Percentiles rank a stretch among this genome's conserved stretches.
These are phyloP conservation scores for Leiothrix lutea DNA, from an alignment of 2,113 vertebrate species.

Conservation along the genomic window DNA sequence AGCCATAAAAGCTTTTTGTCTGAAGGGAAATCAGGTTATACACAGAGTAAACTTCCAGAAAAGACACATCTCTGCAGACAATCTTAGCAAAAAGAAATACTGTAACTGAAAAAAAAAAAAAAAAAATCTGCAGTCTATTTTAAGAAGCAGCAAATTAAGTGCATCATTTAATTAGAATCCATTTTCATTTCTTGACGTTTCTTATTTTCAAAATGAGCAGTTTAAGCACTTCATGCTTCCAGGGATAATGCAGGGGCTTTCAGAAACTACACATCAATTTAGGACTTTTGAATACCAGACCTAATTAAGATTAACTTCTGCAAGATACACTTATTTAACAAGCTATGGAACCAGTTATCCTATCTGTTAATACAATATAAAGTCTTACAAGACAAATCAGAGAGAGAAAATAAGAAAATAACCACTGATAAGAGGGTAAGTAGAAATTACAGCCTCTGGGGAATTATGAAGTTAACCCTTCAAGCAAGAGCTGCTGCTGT, in stretches of 20 bases:
- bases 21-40: background rate
- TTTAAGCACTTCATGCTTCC: background rate
- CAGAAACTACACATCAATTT: background rate
- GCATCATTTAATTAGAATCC: background rate
- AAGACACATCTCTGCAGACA: background rate
- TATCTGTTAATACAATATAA: background rate
- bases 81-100: background rate
- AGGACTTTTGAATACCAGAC: background rate
- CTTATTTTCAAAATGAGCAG: background rate
- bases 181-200: background rate
- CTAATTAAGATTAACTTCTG: background rate
- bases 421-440: background rate
- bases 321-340: background rate
- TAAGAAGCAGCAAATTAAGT: background rate
- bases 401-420: background rate
- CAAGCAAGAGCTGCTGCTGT: background rate
- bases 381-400: background rate
- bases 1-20: background rate
- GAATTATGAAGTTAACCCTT: background rate
- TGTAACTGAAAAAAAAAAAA: background rate
- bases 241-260: background rate
- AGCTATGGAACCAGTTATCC: background rate
- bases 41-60: background rate
- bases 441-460: background rate
- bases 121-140: background rate